Evolutionary conservation across 2,888 invertebrate species (phyloP).

Genomic region (Coleophora flavipennella): DNA sequence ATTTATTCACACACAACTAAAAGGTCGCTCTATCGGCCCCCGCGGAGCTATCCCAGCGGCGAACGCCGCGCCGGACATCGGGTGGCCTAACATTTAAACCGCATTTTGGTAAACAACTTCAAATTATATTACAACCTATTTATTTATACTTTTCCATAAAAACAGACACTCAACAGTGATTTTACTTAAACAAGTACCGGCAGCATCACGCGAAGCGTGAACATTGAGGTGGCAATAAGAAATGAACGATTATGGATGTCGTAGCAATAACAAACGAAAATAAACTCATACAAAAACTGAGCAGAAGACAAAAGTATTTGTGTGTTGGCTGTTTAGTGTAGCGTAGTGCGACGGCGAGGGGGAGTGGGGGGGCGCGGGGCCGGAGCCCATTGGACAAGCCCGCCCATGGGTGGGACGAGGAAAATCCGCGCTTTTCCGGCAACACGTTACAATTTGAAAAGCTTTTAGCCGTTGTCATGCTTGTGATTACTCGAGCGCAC

Average conservation of each 20-base stretch:
- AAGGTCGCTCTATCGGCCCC: slow-evolving; percentile 53
- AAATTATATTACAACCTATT: slow-evolving; percentile 6
- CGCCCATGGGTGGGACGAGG: slow-evolving; percentile 61
- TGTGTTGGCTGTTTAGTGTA: slow-evolving; percentile 28
- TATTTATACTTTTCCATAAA: not conserved
- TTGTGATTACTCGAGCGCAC: slow-evolving; percentile 31
- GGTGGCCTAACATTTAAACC: slow-evolving; percentile 38
- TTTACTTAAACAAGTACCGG: no score
- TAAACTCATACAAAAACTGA: slow-evolving; percentile 1
- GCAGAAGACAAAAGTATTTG: slow-evolving; percentile 17
- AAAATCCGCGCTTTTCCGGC: slow-evolving; percentile 50
- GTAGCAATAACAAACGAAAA: slow-evolving; percentile 5
- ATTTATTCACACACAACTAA: slow-evolving; percentile 69
- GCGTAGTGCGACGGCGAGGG: slow-evolving; percentile 32
- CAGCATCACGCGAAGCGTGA: no score
- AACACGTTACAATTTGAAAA: slow-evolving; percentile 46
- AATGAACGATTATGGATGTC: not conserved
- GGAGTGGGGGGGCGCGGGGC: slow-evolving; percentile 12
- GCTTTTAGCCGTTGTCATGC: slow-evolving; percentile 63
- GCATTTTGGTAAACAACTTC: slow-evolving; percentile 19
- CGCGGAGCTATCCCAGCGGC: slow-evolving; percentile 34
- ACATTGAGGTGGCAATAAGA: not conserved
- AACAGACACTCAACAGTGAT: no score
- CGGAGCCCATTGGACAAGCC: slow-evolving; percentile 56
- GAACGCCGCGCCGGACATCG: slow-evolving; percentile 39